Conservation (phyloP, 2,113 vertebrate species). For the Suricata suricatta region DNA sequence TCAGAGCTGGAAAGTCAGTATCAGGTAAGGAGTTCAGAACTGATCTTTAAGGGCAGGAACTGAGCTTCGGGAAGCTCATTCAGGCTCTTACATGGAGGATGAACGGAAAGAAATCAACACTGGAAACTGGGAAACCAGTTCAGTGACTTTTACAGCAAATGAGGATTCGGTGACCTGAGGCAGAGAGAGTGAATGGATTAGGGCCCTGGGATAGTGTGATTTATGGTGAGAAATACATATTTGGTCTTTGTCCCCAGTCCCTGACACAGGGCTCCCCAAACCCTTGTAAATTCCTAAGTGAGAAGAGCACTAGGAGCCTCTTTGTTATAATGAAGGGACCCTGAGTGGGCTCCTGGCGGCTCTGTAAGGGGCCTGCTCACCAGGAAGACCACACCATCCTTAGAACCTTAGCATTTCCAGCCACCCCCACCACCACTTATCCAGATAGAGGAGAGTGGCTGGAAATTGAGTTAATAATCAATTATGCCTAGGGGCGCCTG, state of each 20-base stretch:
- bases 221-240: background rate
- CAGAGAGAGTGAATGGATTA: background rate
- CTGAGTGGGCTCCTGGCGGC: background rate
- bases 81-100: background rate
- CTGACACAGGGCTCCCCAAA: background rate
- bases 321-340: background rate
- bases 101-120: background rate
- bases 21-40: too few relatives aligned
- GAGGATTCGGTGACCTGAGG: background rate
- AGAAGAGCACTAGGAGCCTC: background rate
- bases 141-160: background rate
- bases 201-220: background rate
- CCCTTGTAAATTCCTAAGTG: background rate
- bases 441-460: background rate
- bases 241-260: background rate
- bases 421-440: background rate
- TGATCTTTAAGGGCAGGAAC: background rate
- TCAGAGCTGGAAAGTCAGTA: background rate
- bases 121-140: background rate
- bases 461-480: background rate
- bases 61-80: background rate
- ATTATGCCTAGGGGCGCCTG: too few relatives aligned
- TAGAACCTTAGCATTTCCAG: background rate
- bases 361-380: background rate
- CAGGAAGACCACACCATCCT: background rate